Base-by-base conservation (phyloP, 2,888 invertebrate genomes). In the Ceraclea dissimilis region DNA sequence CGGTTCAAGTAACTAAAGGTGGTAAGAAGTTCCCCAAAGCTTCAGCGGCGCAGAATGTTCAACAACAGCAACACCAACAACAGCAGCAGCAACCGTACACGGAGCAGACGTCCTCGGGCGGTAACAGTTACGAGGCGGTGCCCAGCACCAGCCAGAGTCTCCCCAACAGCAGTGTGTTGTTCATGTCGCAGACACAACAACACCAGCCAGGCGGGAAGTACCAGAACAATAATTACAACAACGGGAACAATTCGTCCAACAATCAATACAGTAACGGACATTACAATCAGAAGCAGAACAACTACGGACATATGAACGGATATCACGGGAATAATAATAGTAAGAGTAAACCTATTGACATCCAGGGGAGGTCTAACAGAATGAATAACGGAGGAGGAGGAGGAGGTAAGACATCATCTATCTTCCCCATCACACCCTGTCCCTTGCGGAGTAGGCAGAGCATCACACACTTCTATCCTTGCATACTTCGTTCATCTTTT, bases 281-380 rank as follows among this genome's bases (percentile, higher is more conserved):
- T 44, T 54, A 53, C 31, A 57, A 62, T 58, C 57, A 64, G 58
- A 61, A 61, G 57, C 58, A 52, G 21, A 57, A 59, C 34, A 56
- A 57, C 22, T 55, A 48, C 13, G 53, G 54, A 2, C 49, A 51
- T 20, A 19, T 46, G 19, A 49, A 47, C 6, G 46, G 46, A 11
- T 34, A 43, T 39, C 44, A 49, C 18, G 18, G 11, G 13, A 53
- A 17, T 39, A 54, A 63, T 4, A 68, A 69, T 1, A 60, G 65
- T 1, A 69, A 71, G 61, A 73, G 71, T 66, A 74, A 75, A 62
- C 76, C 76, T 20, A 71, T 76, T 8, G 76, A 76, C 61, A 75
- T 76, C 51, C 60, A 60, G 39, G 62, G 60, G 1, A 56, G 56
- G 31, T 51, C 52, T 0, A 59, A 54, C 19, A 61, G 59, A 48